Evolutionary conservation across 2,797 vertebrate genomes (phyloP), one percentile per base, ranked within the genome.

Genomic region (Bradypodion pumilum): DNA sequence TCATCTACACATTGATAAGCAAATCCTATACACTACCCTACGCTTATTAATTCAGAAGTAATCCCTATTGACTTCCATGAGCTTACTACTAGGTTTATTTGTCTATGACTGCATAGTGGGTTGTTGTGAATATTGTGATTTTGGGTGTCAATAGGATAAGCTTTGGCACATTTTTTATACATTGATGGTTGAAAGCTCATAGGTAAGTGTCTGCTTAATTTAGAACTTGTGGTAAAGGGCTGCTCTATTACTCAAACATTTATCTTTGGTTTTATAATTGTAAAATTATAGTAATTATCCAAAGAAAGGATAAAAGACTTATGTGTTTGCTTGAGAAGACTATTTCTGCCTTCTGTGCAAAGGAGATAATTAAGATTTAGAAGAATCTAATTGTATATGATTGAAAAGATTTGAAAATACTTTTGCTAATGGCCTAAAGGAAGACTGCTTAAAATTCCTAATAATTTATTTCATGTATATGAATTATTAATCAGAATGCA

Each of bases 351-450:
- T 89, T 88, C 79, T 87, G 85, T 72, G 32, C 35, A 62, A 52
- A 86, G 46, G 62, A 91, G 85, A 89, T 85, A 92, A 87, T 85
- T 92, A 89, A 85, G 89, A 90, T 89, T 86, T 92, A 89, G 49
- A 85, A 74, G 63, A 87, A 76, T 44, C 52, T 86, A 84, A 86
- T 91, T 86, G 56, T 74, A 82, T 44, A 85, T 44, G 85, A 81
- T 86, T 46, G 9, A 83, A 88, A 86, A 82, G 75, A 80, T 5
- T 10, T 49, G 27, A 88, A 84, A n/a, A 13, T 91, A 85, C 87
- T 80, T 86, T 65, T 32, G 23, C 44, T 84, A 75, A 75, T 84
- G 29, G 10, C 81, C 63, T 21, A 73, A 75, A 76, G 68, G 70
- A 75, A 8, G 42, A 89, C 76, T 74, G 62, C 35, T 79, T 79